A percentile compares a stretch with the other conserved stretches of the same genome.
phyloP scores from a whole-genome alignment of 2,888 invertebrate species.

The Alcis repandata region DNA sequence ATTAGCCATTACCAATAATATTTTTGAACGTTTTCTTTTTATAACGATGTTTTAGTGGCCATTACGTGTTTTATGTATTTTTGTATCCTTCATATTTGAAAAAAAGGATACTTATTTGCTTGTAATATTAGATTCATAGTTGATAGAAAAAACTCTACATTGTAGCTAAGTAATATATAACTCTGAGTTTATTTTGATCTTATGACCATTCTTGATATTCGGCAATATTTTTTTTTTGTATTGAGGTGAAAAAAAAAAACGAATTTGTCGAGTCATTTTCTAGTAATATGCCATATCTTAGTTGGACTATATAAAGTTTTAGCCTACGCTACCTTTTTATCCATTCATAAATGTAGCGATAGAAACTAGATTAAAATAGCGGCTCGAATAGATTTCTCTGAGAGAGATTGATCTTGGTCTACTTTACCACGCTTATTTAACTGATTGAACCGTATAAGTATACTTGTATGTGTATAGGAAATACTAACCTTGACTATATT shows the following conservation, averaged over 20 bases:
- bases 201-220: too few relatives aligned
- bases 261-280: too few relatives aligned
- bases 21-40: constrained; percentile 45
- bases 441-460: background rate
- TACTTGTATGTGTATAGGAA: background rate
- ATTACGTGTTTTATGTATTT: constrained; percentile 43
- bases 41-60: constrained; percentile 42
- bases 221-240: too few relatives aligned
- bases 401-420: constrained; percentile 27
- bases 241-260: too few relatives aligned
- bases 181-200: too few relatives aligned
- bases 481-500: background rate
- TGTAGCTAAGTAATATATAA: too few relatives aligned
- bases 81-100: constrained; percentile 30
- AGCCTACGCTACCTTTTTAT: too few relatives aligned
- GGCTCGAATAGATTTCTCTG: constrained; percentile 16
- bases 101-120: background rate
- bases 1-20: constrained; percentile 42
- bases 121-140: background rate
- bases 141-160: background rate
- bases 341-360: background rate
- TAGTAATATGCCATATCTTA: too few relatives aligned
- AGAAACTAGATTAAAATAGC: constrained; percentile 8
- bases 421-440: constrained; percentile 12
- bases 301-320: too few relatives aligned